Base-by-base conservation (phyloP, 2,888 invertebrate genomes). In the Nebria salina region DNA sequence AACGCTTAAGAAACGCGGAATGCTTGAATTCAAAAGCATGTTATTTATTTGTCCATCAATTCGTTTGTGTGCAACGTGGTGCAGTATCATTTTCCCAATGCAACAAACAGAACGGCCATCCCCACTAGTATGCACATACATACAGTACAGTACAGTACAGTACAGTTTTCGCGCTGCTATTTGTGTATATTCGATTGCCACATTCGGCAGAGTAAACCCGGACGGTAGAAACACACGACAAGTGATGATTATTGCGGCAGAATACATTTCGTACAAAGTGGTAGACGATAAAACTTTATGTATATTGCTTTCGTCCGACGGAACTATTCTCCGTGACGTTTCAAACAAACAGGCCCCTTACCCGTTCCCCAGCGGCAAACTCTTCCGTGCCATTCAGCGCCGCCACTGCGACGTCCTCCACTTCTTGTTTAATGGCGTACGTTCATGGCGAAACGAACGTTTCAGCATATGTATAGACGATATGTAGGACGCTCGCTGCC, bases 271-370 rank as follows among this genome's bases (percentile, higher is more conserved):
- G 85, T 85, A 86, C 87, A 87, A 87, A 87, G 87, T 87, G 87
- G 87, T 84, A 84, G 85, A 84, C 87, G 86, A 87, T 88, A 88
- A 88, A 88, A 87, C 87, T 88, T 88, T 87, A 87, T 87, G 88
- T 87, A 87, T 88, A 88, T 88, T 87, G 85, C 87, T 86, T 86
- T 85, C 86, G 87, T 87, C 86, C 81, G 81, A 66, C 64, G 75
- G 20, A 64, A 64, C 75, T 64, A 65, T 75, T 73, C 73, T 65
- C 72, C 75, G 65, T 80, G 80, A 80, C 80, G 80, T 75, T 75
- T 80, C 80, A 75, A 80, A 80, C 80, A 80, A 80, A 80, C 80
- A 80, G 42, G 73, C 73, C 41, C 13, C 73, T 73, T 42, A 41
- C 43, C 65, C 15, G 65, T 26, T 54, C 70, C 13, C 20, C 13